Base-by-base conservation (phyloP, 30 jellyfish, hydroid and myxozoan species). In the Cassiopea xamachana region DNA sequence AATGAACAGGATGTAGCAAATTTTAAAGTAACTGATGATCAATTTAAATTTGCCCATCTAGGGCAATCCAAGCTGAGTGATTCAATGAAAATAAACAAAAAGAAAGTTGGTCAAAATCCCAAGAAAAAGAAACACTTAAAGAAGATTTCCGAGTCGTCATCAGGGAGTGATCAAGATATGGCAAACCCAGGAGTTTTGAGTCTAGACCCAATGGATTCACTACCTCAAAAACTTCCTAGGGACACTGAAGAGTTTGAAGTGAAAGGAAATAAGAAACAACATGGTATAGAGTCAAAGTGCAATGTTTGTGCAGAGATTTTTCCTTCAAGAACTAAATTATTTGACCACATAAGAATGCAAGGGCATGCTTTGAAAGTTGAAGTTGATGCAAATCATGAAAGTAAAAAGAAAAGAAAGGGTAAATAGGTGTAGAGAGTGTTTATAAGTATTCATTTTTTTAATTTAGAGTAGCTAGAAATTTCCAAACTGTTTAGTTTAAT, bases 281-380 rank as follows among this genome's bases (percentile, higher is more conserved):
- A 46, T 18, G 92, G 92, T 1, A 68, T 62, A 18, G 92, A 82
- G 47, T 80, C 86, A 10, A 88, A 74, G 55, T 95, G 99, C 72
- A 89, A 83, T 73, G 94, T 85, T 27, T 95, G 99, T 48, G 18
- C 88, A 15, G 74, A 80, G 39, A 62, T 39, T 1, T 95, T 91
- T 78, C 89, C 97, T 14, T 92, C 99, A 43, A 62, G 98, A 74
- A 95, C 90, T 67, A 95, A 95, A 88, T 70, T 95, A 46, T 95
- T 95, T 79, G 85, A 73, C 69, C 99, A 95, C 77, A 82, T 95
- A 27, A 91, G 86, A 62, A 90, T 13, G 1, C 86, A 50, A 61
- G 97, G 97, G 1, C 99, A 95, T 85, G 99, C 98, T 7, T n/a
- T 79, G 82, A 76, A 19, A 69, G 82, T 80, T 48, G 95, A 79